These are phyloP conservation scores for Riparia riparia DNA, from an alignment of 2,113 vertebrate genomes.

Conservation along the genomic window DNA sequence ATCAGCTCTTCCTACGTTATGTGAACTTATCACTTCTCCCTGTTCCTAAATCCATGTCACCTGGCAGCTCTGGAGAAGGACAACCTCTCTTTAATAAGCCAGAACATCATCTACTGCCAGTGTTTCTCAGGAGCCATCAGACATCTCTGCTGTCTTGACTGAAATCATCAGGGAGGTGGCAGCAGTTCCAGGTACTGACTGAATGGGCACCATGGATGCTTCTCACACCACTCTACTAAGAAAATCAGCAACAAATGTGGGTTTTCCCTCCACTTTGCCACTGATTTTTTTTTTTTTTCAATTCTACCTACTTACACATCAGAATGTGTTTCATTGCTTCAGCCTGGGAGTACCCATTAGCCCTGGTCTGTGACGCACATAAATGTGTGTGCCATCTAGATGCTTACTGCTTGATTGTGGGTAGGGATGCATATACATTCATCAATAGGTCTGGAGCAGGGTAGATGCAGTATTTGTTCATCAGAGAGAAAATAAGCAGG, in stretches of 20 bases:
- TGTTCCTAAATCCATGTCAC: not conserved
- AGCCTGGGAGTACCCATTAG: not conserved
- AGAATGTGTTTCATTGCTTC: not conserved
- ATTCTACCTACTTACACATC: not conserved
- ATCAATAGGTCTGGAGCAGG: rapidly evolving
- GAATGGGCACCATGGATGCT: not conserved
- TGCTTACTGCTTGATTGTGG: not conserved
- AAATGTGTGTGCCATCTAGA: not conserved
- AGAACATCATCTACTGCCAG: not conserved
- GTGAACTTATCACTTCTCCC: not conserved
- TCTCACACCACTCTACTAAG: not conserved
- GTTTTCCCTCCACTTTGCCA: not conserved
- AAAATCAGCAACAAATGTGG: not conserved
- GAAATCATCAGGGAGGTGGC: not conserved
- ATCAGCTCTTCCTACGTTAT: not conserved
- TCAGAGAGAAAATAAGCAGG: not conserved
- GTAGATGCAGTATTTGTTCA: not conserved
- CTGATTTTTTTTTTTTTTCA: not conserved
- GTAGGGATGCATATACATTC: rapidly evolving
- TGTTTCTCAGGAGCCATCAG: not conserved
- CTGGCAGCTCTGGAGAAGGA: not conserved
- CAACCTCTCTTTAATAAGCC: not conserved
- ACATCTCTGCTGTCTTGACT: not conserved
- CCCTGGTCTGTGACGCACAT: not conserved
- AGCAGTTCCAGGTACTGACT: not conserved